Evolutionary conservation across 2,797 vertebrate genomes (phyloP).

Genomic region (Pipistrellus pipistrellus): DNA sequence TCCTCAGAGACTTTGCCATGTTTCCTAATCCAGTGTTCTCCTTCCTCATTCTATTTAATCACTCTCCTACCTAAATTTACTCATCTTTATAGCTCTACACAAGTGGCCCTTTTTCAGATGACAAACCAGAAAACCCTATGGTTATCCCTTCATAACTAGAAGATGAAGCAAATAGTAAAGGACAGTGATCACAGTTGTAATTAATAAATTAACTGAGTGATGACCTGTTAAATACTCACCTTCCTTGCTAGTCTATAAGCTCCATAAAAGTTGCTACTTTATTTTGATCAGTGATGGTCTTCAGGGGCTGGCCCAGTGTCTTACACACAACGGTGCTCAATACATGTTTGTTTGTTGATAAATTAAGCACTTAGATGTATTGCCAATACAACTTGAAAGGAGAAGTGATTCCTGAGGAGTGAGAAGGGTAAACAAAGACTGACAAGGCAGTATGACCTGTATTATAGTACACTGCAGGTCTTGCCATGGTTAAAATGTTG

Average conservation of each 20-base stretch:
- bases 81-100: background rate
- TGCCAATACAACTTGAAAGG: background rate
- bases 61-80: background rate
- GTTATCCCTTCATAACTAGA: background rate
- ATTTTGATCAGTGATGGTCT: background rate
- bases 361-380: background rate
- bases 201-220: background rate
- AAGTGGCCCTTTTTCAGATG: background rate
- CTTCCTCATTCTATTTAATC: background rate
- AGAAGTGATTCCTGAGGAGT: background rate
- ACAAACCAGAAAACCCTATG: background rate
- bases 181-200: too few relatives aligned
- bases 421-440: background rate
- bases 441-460: background rate
- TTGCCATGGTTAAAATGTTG: too few relatives aligned
- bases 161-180: background rate
- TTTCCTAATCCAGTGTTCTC: background rate
- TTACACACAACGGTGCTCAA: background rate
- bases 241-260: background rate
- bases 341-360: conserved; percentile 33
- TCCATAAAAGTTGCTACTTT: background rate
- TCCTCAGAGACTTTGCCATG: background rate
- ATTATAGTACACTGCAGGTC: fast-evolving
- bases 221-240: background rate
- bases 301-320: background rate